Base-by-base conservation (phyloP, 1,140 invertebrate species). In the Hirudo medicinalis region DNA sequence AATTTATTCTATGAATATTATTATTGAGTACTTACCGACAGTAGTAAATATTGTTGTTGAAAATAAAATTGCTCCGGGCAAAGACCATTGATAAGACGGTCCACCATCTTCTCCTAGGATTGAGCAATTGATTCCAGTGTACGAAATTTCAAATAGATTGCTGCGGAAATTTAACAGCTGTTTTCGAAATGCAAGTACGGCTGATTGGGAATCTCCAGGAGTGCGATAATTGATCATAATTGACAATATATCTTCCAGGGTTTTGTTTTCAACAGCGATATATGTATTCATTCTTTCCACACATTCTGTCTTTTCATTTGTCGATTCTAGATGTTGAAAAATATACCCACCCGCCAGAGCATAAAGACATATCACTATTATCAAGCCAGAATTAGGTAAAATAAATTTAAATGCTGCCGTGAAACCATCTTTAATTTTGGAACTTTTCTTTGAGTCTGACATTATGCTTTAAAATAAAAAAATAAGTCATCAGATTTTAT, bases 301-400 rank as follows among this genome's bases (percentile, higher is more conserved):
- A 71, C 85, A 81, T 27, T 86, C 86, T 76, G 92, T 90, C 76
- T 88, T 89, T 74, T 84, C 83, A 82, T 91, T 92, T 43, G 92
- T 70, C 55, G 89, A 89, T 83, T 96, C 92, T 54, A 94, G 89
- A 27, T 90, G 89, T 54, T 94, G 84, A 79, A 97, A 97, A 76
- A 95, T 90, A 78, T 96, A 90, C 53, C 92, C 93, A 19, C 93
- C 93, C 67, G 89, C 88, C 54, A 94, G 88, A n/a, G 89, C 91
- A 80, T 96, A 96, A 13, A 90, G 89, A 63, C 96, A 88, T 54
- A 97, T 91, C 49, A 96, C 85, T 69, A 88, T 88, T 75, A 92
- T 91, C 73, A 97, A 89, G 36, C 92, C 92, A 9, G 96, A 88
- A 82, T 95, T 93, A 79, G 90, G 94, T 83, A 95, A 96, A 82